Percentiles rank a stretch among this genome's conserved stretches.
These are phyloP conservation scores for Pomatorhinus ruficollis DNA, from an alignment of 2,113 vertebrate species.

Conservation along the genomic window DNA sequence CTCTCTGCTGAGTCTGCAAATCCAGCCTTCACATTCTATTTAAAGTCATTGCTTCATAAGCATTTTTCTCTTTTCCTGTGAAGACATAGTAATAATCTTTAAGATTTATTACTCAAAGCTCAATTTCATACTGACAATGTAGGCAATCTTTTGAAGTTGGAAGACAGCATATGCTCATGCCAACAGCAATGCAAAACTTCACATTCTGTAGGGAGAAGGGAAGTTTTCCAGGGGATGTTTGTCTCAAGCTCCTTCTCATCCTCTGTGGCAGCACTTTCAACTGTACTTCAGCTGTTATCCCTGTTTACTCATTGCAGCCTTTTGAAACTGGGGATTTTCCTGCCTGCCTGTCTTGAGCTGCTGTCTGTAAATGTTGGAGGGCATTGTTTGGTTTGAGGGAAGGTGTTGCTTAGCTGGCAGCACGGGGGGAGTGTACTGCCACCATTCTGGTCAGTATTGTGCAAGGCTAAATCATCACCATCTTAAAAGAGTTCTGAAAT, in stretches of 20 bases:
- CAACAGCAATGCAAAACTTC: not conserved
- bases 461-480: not conserved
- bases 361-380: not conserved
- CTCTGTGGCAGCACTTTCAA: not conserved
- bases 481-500: not conserved
- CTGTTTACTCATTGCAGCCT: not conserved
- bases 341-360: not conserved
- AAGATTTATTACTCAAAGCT: not conserved
- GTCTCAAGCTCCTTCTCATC: not conserved
- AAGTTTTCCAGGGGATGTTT: not conserved
- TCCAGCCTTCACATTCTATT: not conserved
- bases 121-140: not conserved
- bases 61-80: not conserved
- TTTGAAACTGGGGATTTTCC: not conserved
- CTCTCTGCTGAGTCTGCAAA: conserved; percentile 8
- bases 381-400: not conserved
- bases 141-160: not conserved
- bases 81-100: not conserved
- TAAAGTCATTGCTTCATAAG: not conserved
- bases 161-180: not conserved
- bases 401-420: not conserved
- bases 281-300: not conserved
- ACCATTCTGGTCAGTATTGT: not conserved
- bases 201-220: not conserved
- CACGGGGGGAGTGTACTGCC: not conserved